phyloP scores from a whole-genome alignment of 2,113 vertebrate species.

The Typhlomys cinereus region DNA sequence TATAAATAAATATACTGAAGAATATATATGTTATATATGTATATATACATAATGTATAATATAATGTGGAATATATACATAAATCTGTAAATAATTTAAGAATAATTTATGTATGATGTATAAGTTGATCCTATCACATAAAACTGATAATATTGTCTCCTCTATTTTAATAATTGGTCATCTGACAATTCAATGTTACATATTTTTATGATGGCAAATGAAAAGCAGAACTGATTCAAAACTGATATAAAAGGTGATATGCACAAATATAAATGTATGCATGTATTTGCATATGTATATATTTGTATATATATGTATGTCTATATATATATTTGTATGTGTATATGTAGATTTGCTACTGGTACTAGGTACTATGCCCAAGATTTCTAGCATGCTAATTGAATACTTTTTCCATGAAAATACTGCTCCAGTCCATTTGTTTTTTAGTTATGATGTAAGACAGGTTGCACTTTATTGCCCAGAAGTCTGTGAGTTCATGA shows the following conservation, averaged over 20 bases:
- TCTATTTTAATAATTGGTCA: neutral
- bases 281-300: neutral
- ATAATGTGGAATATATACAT: neutral
- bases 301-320: neutral
- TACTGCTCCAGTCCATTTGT: neutral
- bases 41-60: no score
- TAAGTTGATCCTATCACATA: neutral
- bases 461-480: neutral
- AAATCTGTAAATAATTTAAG: neutral
- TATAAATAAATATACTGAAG: no score
- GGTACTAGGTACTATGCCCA: neutral
- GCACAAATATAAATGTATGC: no score
- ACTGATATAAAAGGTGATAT: no score
- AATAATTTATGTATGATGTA: neutral
- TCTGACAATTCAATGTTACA: neutral
- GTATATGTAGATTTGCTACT: neutral
- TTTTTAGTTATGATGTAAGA: neutral
- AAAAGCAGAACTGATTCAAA: no score
- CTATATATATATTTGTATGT: neutral
- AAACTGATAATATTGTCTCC: neutral
- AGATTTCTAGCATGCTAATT: neutral
- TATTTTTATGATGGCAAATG: neutral
- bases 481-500: neutral
- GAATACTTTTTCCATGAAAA: no score
- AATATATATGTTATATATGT: no score